Percentiles rank a stretch among this genome's conserved stretches.
Evolutionary conservation across 2,113 vertebrate species (phyloP).

Genomic region (Asarcornis scutulata): DNA sequence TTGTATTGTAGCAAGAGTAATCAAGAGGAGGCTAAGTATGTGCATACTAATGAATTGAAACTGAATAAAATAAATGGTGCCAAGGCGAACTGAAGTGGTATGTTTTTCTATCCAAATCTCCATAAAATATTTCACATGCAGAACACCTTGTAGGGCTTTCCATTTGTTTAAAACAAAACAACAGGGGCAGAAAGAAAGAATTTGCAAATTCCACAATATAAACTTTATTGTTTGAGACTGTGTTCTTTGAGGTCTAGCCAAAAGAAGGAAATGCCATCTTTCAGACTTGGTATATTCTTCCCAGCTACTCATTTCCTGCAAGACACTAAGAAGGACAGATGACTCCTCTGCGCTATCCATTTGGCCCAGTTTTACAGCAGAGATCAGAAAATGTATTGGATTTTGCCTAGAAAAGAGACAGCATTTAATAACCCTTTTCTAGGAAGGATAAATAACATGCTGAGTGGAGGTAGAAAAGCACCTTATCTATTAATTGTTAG

Average conservation of each 20-base stretch:
- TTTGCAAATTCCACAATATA: background rate
- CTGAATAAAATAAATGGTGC: background rate
- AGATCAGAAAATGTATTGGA: slow-evolving; percentile 46
- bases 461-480: background rate
- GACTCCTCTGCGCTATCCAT: background rate
- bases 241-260: background rate
- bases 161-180: background rate
- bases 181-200: background rate
- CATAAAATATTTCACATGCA: background rate
- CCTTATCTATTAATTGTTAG: slow-evolving; percentile 34
- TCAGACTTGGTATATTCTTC: background rate
- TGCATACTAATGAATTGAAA: background rate
- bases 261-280: background rate
- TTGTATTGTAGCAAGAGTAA: background rate
- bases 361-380: slow-evolving; percentile 54
- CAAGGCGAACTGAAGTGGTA: background rate
- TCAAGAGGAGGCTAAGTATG: background rate
- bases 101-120: background rate
- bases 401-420: slow-evolving; percentile 62
- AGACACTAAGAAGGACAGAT: slow-evolving; percentile 46
- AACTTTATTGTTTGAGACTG: background rate
- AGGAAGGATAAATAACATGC: slow-evolving; percentile 43
- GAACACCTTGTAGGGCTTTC: background rate
- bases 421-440: slow-evolving; percentile 35
- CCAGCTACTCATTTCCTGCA: slow-evolving; percentile 46